Base-by-base conservation (phyloP, 2,888 invertebrate genomes). In the Boloria euphrosyne region DNA sequence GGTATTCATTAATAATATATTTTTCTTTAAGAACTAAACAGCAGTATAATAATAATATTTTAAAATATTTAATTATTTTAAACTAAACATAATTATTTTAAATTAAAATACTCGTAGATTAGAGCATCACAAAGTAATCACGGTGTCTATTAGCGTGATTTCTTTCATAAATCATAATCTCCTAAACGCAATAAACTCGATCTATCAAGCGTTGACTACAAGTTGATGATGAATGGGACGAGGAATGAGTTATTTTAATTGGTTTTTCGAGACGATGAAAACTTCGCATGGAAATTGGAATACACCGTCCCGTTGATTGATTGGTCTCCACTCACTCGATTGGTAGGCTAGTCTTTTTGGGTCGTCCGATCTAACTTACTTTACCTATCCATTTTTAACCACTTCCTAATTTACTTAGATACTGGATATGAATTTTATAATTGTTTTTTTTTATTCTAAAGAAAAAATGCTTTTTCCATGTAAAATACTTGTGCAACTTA, bases 261-360 rank as follows among this genome's bases (percentile, higher is more conserved):
- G 80, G 76, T 80, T 80, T 74, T 76, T 65, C 66, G 70, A 73
- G 74, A 73, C 68, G 75, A 76, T 78, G 75, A 75, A 78, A 79
- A 78, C 73, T 78, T 76, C 71, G 69, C 74, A 74, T 81, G 79
- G 77, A 84, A 85, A 85, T 84, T 81, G 82, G 80, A 79, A 79
- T 80, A 78, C 73, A 75, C 74, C 71, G 75, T 74, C 84, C 77
- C 67, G 77, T 75, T 87, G 86, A 87, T 86, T 83, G 86, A 87
- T 86, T 80, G 78, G 78, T 71, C 66, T 73, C 80, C 81, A 84
- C 82, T 82, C 77, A 74, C 79, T 78, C 85, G 88, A 89, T 90
- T 89, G 87, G 85, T 85, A 85, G 86, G 85, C 72, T 73, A 73
- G 76, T 71, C 70, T 67, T 72, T 73, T 70, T 61, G 46, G 58